Evolutionary conservation across 2,113 vertebrate genomes (phyloP).

Genomic region (Leiothrix lutea): DNA sequence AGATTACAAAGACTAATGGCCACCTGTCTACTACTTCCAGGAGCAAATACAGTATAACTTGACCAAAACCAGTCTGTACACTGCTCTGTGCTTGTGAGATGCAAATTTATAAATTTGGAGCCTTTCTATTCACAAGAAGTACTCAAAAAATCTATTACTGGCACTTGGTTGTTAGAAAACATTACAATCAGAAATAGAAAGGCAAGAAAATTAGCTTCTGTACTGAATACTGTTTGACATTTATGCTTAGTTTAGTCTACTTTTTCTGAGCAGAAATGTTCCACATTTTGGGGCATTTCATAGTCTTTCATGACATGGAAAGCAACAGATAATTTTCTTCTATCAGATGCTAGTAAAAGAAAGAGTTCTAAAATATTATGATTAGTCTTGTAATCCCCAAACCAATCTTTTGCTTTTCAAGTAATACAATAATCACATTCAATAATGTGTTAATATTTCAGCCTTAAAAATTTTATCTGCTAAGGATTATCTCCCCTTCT

Average conservation of each 20-base stretch:
- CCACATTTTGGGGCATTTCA: not conserved
- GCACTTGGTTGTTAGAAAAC: not conserved
- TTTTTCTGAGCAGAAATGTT: not conserved
- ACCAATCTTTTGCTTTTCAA: not conserved
- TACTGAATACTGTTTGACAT: not conserved
- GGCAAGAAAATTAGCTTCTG: not conserved
- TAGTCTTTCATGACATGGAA: not conserved
- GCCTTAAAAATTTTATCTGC: not conserved
- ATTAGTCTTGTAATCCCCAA: not conserved
- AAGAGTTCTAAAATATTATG: not conserved
- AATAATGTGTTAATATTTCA: conserved; percentile 13
- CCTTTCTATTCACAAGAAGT: not conserved
- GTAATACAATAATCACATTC: not conserved
- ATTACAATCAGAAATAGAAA: not conserved
- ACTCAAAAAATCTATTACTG: not conserved
- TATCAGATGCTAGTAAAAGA: not conserved
- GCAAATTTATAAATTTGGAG: not conserved
- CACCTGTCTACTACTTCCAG: not conserved
- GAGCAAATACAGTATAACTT: not conserved
- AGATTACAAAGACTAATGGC: not conserved
- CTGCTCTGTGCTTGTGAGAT: not conserved
- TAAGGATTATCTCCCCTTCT: not conserved
- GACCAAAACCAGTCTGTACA: not conserved
- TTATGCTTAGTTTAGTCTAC: not conserved
- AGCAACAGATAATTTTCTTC: not conserved